Percentiles rank a stretch among this genome's conserved stretches.
Evolutionary conservation across 1,140 invertebrate genomes (phyloP).

Genomic region (Drosophila aff.): DNA sequence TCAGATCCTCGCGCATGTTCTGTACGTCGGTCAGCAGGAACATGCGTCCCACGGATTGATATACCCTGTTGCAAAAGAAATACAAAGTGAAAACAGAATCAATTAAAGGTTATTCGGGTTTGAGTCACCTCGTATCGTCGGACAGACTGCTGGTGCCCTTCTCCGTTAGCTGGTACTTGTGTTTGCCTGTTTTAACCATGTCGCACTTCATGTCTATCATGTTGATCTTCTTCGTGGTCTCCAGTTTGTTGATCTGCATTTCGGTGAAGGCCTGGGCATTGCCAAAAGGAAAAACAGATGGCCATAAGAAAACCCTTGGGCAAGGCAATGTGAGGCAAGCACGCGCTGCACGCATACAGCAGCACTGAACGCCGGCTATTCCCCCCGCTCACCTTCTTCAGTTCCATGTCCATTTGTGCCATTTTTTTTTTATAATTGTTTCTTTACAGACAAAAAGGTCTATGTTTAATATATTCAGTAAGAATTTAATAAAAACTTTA

Average conservation of each 20-base stretch:
- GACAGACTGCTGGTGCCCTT: slow-evolving; percentile 74
- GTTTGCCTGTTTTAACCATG: slow-evolving; percentile 81
- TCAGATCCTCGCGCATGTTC: slow-evolving; percentile 78
- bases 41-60: slow-evolving; percentile 83
- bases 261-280: slow-evolving; percentile 77
- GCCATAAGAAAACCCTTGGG: slow-evolving; percentile 17
- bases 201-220: slow-evolving; percentile 84
- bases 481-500: slow-evolving; percentile 42
- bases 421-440: slow-evolving; percentile 45
- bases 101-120: neutral
- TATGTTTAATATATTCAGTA: slow-evolving; percentile 7
- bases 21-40: slow-evolving; percentile 79
- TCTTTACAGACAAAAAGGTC: neutral
- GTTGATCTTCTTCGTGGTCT: slow-evolving; percentile 84
- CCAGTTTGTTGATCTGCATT: slow-evolving; percentile 84
- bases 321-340: slow-evolving; percentile 14
- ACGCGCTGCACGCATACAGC: slow-evolving; percentile 37
- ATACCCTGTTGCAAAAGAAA: slow-evolving; percentile 56
- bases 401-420: slow-evolving; percentile 83
- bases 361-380: neutral
- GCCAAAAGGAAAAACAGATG: neutral
- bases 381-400: slow-evolving; percentile 70
- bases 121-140: slow-evolving; percentile 66
- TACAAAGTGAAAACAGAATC: neutral
- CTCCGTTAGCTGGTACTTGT: slow-evolving; percentile 81